Evolutionary conservation across 2,888 invertebrate genomes (phyloP), one percentile per base, ranked within the genome.

Genomic region (Autographa gamma): DNA sequence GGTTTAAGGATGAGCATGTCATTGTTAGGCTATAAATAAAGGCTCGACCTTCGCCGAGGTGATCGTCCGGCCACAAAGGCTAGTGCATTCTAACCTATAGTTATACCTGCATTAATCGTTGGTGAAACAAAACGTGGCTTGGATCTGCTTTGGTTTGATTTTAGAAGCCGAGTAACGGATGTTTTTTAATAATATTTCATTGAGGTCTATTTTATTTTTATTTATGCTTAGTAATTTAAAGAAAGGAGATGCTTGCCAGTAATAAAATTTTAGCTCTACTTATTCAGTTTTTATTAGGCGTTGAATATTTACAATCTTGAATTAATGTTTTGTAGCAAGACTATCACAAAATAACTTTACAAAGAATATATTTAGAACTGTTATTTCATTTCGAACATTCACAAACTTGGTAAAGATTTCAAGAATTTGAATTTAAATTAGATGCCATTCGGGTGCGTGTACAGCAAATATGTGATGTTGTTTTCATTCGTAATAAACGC

Each of bases 1-100:
- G 82, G 80, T 81, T 83, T 79, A 79, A 84, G 80, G 85, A 85
- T 82, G 82, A 79, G 79, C 76, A 77, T 78, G 73, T 73, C 77
- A 82, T 73, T 82, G 78, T 78, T 74, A 66, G 59, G 66, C 73
- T 80, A 82, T 80, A 81, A 81, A 87, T 83, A 87, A 85, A 81
- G 80, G 80, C 69, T 71, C 85, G 86, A 86, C 88, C 89, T 88
- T 90, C 90, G 79, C 71, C 68, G 84, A 89, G 90, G 89, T 90
- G 88, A 91, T 88, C 86, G 91, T 80, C 89, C 91, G 83, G 80
- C 80, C 80, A 90, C 90, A 89, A 90, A 90, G 67, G 65, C 81
- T 84, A 79, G 83, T 74, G 81, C 75, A 83, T 67, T 71, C 63
- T 74, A 76, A 76, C 76, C 74, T 74, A 78, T 74, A 43, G 16